These are phyloP conservation scores for Tetramorium bicarinatum DNA, from an alignment of 2,888 invertebrate genomes.

Conservation along the genomic window DNA sequence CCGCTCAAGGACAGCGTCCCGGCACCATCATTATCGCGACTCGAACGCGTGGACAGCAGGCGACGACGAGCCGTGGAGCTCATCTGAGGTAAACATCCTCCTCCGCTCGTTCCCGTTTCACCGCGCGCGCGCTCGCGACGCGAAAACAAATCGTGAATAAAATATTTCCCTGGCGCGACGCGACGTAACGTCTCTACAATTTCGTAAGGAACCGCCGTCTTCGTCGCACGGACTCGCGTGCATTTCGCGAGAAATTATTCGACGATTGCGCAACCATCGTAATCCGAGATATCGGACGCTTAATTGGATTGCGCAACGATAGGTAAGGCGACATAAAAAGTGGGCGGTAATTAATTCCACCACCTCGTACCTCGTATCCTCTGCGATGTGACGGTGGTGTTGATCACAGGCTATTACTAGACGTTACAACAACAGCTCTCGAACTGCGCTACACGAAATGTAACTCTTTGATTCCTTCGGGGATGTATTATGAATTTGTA, in stretches of 20 bases:
- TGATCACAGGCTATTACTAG: conserved; percentile 25
- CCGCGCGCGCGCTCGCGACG: neutral
- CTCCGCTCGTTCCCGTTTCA: conserved; percentile 78
- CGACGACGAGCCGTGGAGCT: conserved; percentile 66
- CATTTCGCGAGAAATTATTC: conserved; percentile 38
- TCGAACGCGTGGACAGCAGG: conserved; percentile 59
- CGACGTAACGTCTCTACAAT: conserved; percentile 7
- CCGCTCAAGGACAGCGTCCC: conserved; percentile 79
- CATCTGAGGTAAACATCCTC: conserved; percentile 77
- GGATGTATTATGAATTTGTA: neutral
- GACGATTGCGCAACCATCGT: conserved; percentile 21
- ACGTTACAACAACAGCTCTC: conserved; percentile 10
- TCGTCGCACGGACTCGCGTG: conserved; percentile 44
- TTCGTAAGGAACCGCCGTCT: conserved; percentile 42
- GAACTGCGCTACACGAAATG: neutral
- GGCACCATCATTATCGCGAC: conserved; percentile 68
- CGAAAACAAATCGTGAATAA: conserved; percentile 49
- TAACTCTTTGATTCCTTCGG: neutral
- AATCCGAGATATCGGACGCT: conserved; percentile 21
- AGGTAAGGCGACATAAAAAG: conserved; percentile 41
- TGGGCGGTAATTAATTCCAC: conserved; percentile 53
- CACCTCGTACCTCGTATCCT: conserved; percentile 14
- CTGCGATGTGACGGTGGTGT: neutral
- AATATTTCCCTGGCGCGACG: neutral
- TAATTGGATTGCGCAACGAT: conserved; percentile 48